Conservation (phyloP, 2,888 invertebrate genomes). For the Ormyrus thymus region DNA sequence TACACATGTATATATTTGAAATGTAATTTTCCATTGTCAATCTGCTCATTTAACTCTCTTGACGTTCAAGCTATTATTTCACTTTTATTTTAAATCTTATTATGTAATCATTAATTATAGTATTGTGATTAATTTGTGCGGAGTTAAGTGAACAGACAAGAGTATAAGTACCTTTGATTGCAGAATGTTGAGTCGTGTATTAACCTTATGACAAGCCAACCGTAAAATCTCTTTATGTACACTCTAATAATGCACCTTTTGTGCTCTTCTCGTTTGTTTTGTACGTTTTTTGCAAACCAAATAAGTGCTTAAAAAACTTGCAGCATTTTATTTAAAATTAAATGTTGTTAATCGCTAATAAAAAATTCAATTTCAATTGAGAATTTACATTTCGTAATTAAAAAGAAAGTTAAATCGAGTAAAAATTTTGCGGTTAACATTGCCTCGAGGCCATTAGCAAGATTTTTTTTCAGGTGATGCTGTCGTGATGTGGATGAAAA, state of each 20-base stretch:
- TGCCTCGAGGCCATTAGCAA: slow-evolving; percentile 6
- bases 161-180: slow-evolving; percentile 58
- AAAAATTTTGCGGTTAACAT: slow-evolving; percentile 28
- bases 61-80: not conserved
- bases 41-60: slow-evolving; percentile 54
- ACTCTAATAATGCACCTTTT: too few species aligned
- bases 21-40: slow-evolving; percentile 35
- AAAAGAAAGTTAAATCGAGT: not conserved
- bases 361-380: not conserved
- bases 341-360: not conserved
- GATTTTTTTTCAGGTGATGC: slow-evolving; percentile 28
- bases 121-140: not conserved
- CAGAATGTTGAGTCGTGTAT: slow-evolving; percentile 60
- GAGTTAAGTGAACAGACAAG: slow-evolving; percentile 39
- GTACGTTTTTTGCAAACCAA: not conserved
- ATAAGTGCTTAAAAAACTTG: too few species aligned
- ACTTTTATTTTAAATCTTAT: too few species aligned
- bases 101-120: too few species aligned
- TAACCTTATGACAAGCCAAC: slow-evolving; percentile 55
- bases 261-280: not conserved
- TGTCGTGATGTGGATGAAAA: slow-evolving; percentile 31
- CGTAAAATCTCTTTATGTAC: not conserved
- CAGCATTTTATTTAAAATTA: not conserved
- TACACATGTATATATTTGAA: slow-evolving; percentile 34
- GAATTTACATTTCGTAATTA: slow-evolving; percentile 3